Evolutionary conservation across 2,113 vertebrate species (phyloP).

Genomic region (Paralichthys olivaceus): DNA sequence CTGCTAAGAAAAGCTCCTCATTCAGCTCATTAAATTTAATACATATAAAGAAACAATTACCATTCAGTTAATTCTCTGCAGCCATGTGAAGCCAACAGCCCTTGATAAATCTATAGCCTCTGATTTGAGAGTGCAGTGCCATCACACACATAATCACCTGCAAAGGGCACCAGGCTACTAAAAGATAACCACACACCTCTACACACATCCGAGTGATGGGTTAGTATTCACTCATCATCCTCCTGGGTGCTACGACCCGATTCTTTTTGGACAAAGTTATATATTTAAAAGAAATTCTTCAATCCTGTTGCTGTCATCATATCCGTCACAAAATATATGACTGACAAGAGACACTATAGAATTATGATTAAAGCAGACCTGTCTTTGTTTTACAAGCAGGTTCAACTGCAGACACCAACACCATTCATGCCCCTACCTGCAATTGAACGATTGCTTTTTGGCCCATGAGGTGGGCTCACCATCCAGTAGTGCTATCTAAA

Average conservation of each 20-base stretch:
- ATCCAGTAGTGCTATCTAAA: not conserved
- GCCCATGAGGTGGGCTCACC: not conserved
- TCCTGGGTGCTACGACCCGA: not conserved
- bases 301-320: not conserved
- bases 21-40: not conserved
- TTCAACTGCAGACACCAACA: too few species aligned
- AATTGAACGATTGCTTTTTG: not conserved
- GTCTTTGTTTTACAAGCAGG: not conserved
- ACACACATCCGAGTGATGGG: not conserved
- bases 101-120: not conserved
- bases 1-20: not conserved
- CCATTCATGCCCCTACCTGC: not conserved
- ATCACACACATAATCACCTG: not conserved
- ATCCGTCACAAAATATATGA: too few species aligned
- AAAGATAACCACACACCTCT: not conserved
- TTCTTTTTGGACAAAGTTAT: not conserved
- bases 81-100: not conserved
- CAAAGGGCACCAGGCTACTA: constrained; percentile 1
- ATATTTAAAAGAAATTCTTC: not conserved
- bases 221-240: too few species aligned
- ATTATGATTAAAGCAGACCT: not conserved
- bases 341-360: too few species aligned
- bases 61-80: not conserved
- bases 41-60: not conserved
- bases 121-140: not conserved